phyloP scores from a whole-genome alignment of 2,113 vertebrate species.

The Sus scrofa region DNA sequence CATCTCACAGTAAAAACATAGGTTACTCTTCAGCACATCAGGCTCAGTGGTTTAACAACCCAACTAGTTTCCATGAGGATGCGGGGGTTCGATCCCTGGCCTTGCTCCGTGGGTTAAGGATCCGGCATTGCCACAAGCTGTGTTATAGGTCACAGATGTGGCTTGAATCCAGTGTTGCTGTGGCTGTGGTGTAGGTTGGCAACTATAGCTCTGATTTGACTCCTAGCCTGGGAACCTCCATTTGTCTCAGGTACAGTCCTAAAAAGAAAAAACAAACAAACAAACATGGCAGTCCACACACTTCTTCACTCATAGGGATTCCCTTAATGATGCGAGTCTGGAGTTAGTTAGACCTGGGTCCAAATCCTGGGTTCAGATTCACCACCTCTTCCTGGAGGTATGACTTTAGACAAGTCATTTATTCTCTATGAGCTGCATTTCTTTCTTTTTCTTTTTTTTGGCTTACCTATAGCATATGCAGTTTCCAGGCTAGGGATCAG shows the following conservation, averaged over 20 bases:
- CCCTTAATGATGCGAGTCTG: background rate
- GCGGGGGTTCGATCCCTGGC: too few species aligned
- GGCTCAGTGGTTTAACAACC: too few species aligned
- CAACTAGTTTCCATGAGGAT: too few species aligned
- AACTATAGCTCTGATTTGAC: too few species aligned
- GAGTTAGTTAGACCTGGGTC: background rate
- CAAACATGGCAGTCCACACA: background rate
- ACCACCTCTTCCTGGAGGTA: background rate
- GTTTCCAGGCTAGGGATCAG: too few species aligned
- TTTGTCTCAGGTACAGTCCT: background rate
- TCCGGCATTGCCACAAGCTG: too few species aligned
- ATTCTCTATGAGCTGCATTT: background rate
- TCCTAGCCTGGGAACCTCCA: too few species aligned
- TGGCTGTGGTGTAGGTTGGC: too few species aligned
- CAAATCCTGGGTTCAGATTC: constrained; percentile 35
- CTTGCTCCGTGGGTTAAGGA: too few species aligned
- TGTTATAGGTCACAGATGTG: too few species aligned
- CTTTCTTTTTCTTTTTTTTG: background rate
- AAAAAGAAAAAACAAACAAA: too few species aligned
- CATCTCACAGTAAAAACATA: background rate
- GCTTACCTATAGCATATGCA: background rate
- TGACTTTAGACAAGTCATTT: constrained; percentile 13
- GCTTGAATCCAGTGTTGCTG: too few species aligned
- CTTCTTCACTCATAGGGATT: background rate
- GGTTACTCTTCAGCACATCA: background rate